A percentile compares a stretch with the other conserved stretches of the same genome.
Conservation (phyloP, 1,140 invertebrate genomes). For the Pteromalus puparum region DNA sequence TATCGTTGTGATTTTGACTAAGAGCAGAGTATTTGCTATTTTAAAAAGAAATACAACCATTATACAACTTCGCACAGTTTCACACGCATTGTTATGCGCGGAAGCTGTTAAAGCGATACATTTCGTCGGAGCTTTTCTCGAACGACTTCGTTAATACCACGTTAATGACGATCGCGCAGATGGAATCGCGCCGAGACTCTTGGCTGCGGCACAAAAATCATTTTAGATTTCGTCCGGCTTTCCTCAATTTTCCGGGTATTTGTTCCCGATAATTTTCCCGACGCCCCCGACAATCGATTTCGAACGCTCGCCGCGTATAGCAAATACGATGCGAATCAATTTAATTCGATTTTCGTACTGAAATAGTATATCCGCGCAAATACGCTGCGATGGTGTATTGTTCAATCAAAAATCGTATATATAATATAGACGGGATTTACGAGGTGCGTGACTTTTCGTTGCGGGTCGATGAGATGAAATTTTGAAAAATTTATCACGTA, state of each 20-base stretch:
- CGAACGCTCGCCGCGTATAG: background rate
- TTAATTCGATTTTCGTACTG: background rate
- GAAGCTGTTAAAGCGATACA: no score
- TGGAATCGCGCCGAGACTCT: no score
- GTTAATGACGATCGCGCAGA: background rate
- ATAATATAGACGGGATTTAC: background rate
- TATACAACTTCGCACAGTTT: no score
- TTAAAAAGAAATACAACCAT: no score
- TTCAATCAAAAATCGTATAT: background rate
- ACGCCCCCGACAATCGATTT: background rate
- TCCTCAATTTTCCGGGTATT: background rate
- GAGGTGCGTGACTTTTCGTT: no score
- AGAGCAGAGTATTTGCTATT: no score
- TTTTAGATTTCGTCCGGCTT: background rate
- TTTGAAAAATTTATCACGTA: background rate
- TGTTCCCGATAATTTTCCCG: background rate
- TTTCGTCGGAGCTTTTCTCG: no score
- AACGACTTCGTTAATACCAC: background rate
- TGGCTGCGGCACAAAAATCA: background rate
- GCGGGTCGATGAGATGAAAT: no score
- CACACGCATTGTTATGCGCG: no score
- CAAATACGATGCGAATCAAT: background rate
- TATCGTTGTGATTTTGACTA: no score
- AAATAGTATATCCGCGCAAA: no score
- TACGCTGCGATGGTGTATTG: no score